Percentiles rank a stretch among this genome's conserved stretches.
phyloP scores from a whole-genome alignment of 2,797 vertebrate species.

The Trichosurus vulpecula region DNA sequence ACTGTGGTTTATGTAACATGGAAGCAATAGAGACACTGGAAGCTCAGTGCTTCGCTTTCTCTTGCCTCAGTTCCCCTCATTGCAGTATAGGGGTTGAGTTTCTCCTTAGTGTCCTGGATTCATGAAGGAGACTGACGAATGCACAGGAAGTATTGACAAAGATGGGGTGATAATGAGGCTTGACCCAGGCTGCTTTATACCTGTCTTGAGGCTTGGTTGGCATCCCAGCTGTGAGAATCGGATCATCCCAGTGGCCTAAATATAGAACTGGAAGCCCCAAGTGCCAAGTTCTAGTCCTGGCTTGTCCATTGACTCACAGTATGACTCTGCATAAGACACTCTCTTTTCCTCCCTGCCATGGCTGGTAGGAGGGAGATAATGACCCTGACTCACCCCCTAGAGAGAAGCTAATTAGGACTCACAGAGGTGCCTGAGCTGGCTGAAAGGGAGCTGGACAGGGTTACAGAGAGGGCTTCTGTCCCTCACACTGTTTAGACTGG shows the following conservation, averaged over 20 bases:
- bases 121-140: not conserved
- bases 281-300: slow-evolving; percentile 62
- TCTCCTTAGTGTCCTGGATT: not conserved
- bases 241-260: slow-evolving; percentile 53
- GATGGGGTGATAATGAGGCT: not conserved
- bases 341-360: slow-evolving; percentile 57
- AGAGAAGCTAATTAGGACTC: slow-evolving; percentile 65
- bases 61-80: slow-evolving; percentile 34
- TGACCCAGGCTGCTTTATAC: slow-evolving; percentile 30
- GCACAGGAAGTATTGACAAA: not conserved
- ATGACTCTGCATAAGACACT: slow-evolving; percentile 71
- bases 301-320: slow-evolving; percentile 69
- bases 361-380: slow-evolving; percentile 63
- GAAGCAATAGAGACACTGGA: not conserved
- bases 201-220: not conserved
- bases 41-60: slow-evolving; percentile 14
- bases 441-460: not conserved
- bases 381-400: slow-evolving; percentile 72
- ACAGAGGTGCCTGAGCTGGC: slow-evolving; percentile 55
- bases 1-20: slow-evolving; percentile 19
- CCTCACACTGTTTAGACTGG: not conserved
- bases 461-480: not conserved
- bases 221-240: slow-evolving; percentile 27
- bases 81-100: not conserved
- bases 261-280: slow-evolving; percentile 56